Conservation (phyloP, 1,140 invertebrate species). For the Carposina sasakii region DNA sequence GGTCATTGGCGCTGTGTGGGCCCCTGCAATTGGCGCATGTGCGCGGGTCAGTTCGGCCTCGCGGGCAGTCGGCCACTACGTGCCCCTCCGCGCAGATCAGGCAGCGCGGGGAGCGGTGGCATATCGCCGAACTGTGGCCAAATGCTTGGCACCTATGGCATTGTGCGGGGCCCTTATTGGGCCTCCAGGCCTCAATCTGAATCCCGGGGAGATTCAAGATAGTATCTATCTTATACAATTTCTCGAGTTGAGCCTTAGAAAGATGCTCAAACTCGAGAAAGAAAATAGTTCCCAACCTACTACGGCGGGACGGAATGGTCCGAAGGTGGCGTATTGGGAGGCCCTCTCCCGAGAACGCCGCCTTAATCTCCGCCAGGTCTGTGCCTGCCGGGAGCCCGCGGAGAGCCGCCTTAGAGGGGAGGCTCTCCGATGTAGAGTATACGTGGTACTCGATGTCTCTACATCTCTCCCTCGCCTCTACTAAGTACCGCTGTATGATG, state of each 20-base stretch:
- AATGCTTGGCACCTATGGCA: conserved; percentile 20
- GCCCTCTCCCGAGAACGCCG: neutral
- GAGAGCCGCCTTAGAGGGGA: neutral
- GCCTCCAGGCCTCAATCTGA: conserved; percentile 10
- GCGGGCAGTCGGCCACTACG: conserved; percentile 9
- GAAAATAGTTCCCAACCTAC: neutral
- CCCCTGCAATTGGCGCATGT: conserved; percentile 25
- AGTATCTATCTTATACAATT: conserved; percentile 6
- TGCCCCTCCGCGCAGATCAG: conserved; percentile 15
- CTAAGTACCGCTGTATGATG: neutral
- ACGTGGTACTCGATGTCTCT: neutral
- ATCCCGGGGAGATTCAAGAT: conserved; percentile 12
- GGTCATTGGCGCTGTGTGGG: conserved; percentile 19
- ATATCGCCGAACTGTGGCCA: conserved; percentile 14
- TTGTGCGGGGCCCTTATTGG: conserved; percentile 1
- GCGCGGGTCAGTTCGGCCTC: conserved; percentile 7
- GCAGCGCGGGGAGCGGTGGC: conserved; percentile 14
- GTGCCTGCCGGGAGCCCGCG: neutral
- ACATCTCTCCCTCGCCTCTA: neutral
- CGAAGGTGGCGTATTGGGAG: neutral
- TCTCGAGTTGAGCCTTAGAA: neutral
- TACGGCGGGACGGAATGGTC: neutral
- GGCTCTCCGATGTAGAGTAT: neutral
- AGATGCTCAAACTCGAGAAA: neutral
- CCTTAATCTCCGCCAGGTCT: neutral